Conservation (phyloP, 1,140 invertebrate genomes). For the Hyles vespertilio region DNA sequence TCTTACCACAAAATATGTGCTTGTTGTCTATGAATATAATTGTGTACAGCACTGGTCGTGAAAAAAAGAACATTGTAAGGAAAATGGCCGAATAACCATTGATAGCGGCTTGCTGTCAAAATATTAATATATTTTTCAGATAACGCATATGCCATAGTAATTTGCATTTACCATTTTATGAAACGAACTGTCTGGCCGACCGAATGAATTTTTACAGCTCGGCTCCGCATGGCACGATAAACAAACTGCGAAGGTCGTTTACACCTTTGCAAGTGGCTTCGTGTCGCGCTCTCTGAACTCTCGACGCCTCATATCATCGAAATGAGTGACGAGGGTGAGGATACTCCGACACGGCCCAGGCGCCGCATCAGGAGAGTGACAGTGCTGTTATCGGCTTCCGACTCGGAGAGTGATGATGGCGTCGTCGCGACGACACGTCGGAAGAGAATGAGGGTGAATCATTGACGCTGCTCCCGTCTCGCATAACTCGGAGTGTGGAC, state of each 20-base stretch:
- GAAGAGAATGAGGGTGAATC: slow-evolving; percentile 58
- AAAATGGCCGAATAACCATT: slow-evolving; percentile 68
- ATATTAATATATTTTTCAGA: slow-evolving; percentile 55
- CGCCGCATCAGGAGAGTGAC: slow-evolving; percentile 53
- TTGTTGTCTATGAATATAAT: too few species aligned
- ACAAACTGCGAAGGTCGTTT: slow-evolving; percentile 58
- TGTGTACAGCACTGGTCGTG: too few species aligned
- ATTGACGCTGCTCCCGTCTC: slow-evolving; percentile 1
- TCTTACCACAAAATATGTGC: too few species aligned
- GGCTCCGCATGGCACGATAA: slow-evolving; percentile 36
- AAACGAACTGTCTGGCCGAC: slow-evolving; percentile 34
- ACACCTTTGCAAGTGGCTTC: slow-evolving; percentile 67
- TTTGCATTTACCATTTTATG: slow-evolving; percentile 35
- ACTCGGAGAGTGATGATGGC: slow-evolving; percentile 61
- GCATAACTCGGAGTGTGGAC: not conserved
- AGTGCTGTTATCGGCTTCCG: slow-evolving; percentile 44
- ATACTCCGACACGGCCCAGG: slow-evolving; percentile 44
- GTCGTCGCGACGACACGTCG: slow-evolving; percentile 48
- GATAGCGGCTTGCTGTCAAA: slow-evolving; percentile 74
- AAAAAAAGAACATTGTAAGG: slow-evolving; percentile 18
- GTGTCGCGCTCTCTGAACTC: slow-evolving; percentile 57
- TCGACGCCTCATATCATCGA: slow-evolving; percentile 14
- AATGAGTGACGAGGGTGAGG: slow-evolving; percentile 66
- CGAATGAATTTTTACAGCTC: slow-evolving; percentile 45
- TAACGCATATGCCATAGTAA: slow-evolving; percentile 45